phyloP scores from a whole-genome alignment of 2,797 vertebrate genomes.

The Vespertilio murinus region DNA sequence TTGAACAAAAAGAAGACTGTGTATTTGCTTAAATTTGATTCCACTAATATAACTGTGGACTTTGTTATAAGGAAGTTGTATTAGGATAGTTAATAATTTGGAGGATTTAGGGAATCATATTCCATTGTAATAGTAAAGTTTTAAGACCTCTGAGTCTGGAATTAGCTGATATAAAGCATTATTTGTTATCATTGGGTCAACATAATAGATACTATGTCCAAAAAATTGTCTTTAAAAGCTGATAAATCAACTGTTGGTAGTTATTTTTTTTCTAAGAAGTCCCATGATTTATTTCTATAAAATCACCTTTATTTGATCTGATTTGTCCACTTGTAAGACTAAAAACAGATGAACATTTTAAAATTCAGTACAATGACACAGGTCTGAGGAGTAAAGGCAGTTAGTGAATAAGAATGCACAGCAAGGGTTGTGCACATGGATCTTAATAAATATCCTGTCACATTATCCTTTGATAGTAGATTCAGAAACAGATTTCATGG shows the following conservation, averaged over 20 bases:
- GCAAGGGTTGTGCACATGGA: not conserved
- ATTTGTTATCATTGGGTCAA: not conserved
- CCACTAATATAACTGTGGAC: slow-evolving; percentile 31
- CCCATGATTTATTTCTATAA: not conserved
- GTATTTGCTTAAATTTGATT: slow-evolving; percentile 54
- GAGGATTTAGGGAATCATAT: slow-evolving; percentile 15
- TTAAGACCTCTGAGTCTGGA: not conserved
- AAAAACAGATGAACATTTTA: not conserved
- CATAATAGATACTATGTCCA: not conserved
- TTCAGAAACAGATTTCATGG: not conserved
- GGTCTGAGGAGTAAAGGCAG: not conserved
- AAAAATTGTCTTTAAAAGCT: not conserved
- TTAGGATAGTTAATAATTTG: slow-evolving; percentile 27
- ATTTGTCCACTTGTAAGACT: not conserved
- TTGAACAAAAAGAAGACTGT: slow-evolving; percentile 38
- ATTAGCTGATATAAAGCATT: not conserved
- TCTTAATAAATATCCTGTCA: not conserved
- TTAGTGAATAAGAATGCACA: not conserved
- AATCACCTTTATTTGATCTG: not conserved
- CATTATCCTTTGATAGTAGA: not conserved
- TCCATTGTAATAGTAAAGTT: slow-evolving; percentile 6
- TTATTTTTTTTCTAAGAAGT: not conserved
- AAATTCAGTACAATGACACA: not conserved
- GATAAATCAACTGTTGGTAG: not conserved
- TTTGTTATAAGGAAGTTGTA: slow-evolving; percentile 54